These are phyloP conservation scores for Macrobrachium nipponense DNA, from an alignment of 1,140 invertebrate genomes.

Conservation along the genomic window DNA sequence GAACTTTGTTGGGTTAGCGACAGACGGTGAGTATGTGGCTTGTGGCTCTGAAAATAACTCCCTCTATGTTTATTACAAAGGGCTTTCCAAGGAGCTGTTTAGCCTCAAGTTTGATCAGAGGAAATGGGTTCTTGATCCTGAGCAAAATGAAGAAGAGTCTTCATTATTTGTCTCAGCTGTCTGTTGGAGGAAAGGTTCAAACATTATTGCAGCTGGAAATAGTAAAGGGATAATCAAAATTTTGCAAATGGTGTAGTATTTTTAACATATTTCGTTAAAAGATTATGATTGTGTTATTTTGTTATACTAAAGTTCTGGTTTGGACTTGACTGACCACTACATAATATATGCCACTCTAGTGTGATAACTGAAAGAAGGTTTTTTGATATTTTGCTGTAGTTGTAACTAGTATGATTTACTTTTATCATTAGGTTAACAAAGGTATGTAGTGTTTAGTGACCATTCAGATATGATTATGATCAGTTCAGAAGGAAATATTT, in stretches of 20 bases:
- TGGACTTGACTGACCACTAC: neutral
- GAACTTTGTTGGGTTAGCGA: constrained; percentile 96
- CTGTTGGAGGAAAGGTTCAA: constrained; percentile 89
- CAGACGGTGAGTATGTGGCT: constrained; percentile 93
- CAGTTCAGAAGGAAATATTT: no score
- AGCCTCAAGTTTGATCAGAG: constrained; percentile 90
- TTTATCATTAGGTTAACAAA: no score
- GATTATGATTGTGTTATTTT: neutral
- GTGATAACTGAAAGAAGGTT: neutral
- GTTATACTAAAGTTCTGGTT: neutral
- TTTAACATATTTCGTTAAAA: neutral
- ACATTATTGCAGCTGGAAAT: constrained; percentile 93
- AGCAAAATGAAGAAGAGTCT: constrained; percentile 82
- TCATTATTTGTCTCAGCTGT: constrained; percentile 96
- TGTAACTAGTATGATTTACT: no score
- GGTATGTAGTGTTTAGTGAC: no score
- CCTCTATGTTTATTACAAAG: constrained; percentile 94
- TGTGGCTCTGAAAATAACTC: constrained; percentile 97
- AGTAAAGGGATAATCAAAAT: constrained; percentile 94
- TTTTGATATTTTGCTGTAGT: no score
- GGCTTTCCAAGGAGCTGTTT: constrained; percentile 87
- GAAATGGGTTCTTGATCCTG: constrained; percentile 83
- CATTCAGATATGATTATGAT: no score
- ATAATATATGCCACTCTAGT: neutral
- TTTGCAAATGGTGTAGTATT: constrained; percentile 78